A percentile compares a stretch with the other conserved stretches of the same genome.
Conservation (phyloP, 2,888 invertebrate species). For the Apoda limacodes region DNA sequence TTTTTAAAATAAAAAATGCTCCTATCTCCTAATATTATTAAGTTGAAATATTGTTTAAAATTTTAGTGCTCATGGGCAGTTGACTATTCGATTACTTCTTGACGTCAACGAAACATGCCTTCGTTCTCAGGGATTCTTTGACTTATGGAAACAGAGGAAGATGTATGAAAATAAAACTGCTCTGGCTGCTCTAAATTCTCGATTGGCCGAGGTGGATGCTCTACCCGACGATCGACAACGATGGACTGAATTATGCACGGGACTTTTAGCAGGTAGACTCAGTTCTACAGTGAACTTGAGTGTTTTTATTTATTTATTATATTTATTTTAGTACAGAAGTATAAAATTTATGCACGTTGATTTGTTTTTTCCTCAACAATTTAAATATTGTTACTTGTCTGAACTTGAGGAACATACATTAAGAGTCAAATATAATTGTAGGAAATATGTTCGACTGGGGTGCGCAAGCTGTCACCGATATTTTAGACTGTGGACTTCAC, state of each 20-base stretch:
- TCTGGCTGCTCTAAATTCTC: slow-evolving; percentile 73
- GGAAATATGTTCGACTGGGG: slow-evolving; percentile 99
- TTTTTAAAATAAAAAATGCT: slow-evolving; percentile 8
- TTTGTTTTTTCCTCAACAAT: too few species aligned
- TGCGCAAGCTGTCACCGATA: slow-evolving; percentile 87
- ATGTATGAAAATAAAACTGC: slow-evolving; percentile 88
- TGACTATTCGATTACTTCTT: slow-evolving; percentile 90
- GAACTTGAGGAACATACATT: too few species aligned
- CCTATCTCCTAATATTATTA: too few species aligned
- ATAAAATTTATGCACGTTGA: too few species aligned
- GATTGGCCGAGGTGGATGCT: slow-evolving; percentile 78
- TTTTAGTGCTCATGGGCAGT: slow-evolving; percentile 77
- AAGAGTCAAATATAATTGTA: slow-evolving; percentile 28
- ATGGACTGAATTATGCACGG: slow-evolving; percentile 75
- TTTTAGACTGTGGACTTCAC: slow-evolving; percentile 89
- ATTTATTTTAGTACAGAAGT: too few species aligned
- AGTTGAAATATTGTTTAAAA: slow-evolving; percentile 23
- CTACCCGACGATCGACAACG: slow-evolving; percentile 68
- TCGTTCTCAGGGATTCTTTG: slow-evolving; percentile 91
- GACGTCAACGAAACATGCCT: slow-evolving; percentile 94
- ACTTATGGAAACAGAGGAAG: slow-evolving; percentile 89
- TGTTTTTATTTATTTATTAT: slow-evolving; percentile 5
- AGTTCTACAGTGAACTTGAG: too few species aligned
- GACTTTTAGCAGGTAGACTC: slow-evolving; percentile 76
- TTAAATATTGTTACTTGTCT: too few species aligned